These are phyloP conservation scores for Alethe castanea DNA, from an alignment of 2,113 vertebrate genomes.

Conservation along the genomic window DNA sequence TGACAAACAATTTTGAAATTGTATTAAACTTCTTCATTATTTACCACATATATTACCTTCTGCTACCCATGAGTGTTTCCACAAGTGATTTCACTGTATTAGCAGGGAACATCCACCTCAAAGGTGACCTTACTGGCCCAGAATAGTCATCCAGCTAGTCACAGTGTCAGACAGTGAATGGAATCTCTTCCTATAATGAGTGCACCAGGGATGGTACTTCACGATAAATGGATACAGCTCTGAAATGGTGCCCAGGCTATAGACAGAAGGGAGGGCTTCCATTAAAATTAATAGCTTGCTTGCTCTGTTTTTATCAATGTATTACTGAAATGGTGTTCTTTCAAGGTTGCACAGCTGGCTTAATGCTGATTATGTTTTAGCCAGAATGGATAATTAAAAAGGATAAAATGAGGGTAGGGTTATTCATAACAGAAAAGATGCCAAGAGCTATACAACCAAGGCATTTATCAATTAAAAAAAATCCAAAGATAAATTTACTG, in stretches of 20 bases:
- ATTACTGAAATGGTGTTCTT: conserved; percentile 67
- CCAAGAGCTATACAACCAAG: conserved; percentile 50
- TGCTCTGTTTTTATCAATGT: conserved; percentile 41
- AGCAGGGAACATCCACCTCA: not conserved
- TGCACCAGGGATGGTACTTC: conserved; percentile 19
- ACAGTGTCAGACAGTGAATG: not conserved
- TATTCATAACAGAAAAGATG: conserved; percentile 63
- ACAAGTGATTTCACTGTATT: not conserved
- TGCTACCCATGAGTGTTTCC: not conserved
- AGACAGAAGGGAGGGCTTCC: conserved; percentile 48
- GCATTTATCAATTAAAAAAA: conserved; percentile 25
- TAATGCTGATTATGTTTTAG: conserved; percentile 74
- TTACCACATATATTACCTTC: not conserved
- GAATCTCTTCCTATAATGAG: conserved; percentile 47
- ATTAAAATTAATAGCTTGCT: conserved; percentile 69
- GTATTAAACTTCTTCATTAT: not conserved
- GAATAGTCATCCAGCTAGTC: not conserved
- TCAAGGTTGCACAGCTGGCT: conserved; percentile 72
- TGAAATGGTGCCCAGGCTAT: not conserved
- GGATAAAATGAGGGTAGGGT: conserved; percentile 50
- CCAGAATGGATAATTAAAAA: conserved; percentile 72
- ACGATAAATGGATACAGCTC: not conserved
- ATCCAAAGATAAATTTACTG: not conserved
- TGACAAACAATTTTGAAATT: not conserved
- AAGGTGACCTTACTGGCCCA: conserved; percentile 28